Base-by-base conservation (phyloP, 1,140 invertebrate species). In the Drosophila kepulauana region DNA sequence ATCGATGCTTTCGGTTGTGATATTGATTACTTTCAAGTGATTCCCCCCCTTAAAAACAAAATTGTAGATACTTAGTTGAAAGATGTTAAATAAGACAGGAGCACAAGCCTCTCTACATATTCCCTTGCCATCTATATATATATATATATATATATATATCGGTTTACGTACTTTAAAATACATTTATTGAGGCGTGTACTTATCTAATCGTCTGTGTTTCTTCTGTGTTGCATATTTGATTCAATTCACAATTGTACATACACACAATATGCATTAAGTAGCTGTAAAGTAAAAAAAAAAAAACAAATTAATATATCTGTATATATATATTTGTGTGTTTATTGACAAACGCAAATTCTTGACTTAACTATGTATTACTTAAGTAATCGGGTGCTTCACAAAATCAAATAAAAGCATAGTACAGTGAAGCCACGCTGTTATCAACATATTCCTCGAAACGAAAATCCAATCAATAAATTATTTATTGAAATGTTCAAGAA, bases 1-100 rank as follows among this genome's bases (percentile, higher is more conserved):
- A 82, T 71, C 49, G 75, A 59, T 68, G 20, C 43, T 84, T 46
- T 77, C 63, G 76, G 81, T 84, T 84, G 80, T 84, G 81, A 84
- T 84, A 76, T 57, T 76, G 54, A 52, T 45, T 57, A 61, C 58
- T 78, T 35, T 77, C 58, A 43, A 30, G 62, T 65, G 51, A 52
- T 65, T 65, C 25, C 43, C 45, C 20, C 20, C 20, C 20, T 25
- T 25, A 25, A 25, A 25, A 25, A 25, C 16, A 62, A 48, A 62
- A 48, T 49, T 57, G 54, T 57, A 57, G 20, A 41, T 57, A 57
- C 13, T 57, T 41, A 57, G 33, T 57, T 41, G 52, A 56, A 38
- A 13, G 6, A 11, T 35, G 33, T 38, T 57, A 11, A 43, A 38
- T 10, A 38, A 38, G 35, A 38, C 35, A 8, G 35, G 30, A 33